Evolutionary conservation across 1,140 invertebrate species (phyloP), one percentile per base, ranked within the genome.

Genomic region (Pseudobourletiella spinata): DNA sequence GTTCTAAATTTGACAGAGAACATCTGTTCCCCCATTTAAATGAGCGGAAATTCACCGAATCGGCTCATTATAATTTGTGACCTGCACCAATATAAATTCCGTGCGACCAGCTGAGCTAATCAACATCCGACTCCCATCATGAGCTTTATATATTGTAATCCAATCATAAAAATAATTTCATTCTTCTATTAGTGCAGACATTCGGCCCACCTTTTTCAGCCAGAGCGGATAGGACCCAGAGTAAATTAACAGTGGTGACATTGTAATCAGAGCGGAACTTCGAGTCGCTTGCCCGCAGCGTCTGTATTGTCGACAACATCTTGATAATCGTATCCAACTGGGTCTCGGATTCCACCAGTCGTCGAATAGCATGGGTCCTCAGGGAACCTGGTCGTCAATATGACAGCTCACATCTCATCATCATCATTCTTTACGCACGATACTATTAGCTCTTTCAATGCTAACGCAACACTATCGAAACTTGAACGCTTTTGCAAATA

Each of bases 171-270:
- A n/a, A n/a, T n/a, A n/a, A n/a, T n/a, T n/a, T n/a, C n/a, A n/a
- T n/a, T n/a, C n/a, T n/a, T n/a, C n/a, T n/a, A n/a, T n/a, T n/a
- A n/a, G n/a, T n/a, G n/a, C n/a, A n/a, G n/a, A n/a, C n/a, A n/a
- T n/a, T n/a, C n/a, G n/a, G n/a, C n/a, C 32, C 51, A 59, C 57
- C 61, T 52, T 46, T 63, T 28, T 52, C 26, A 20, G 55, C 61
- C 15, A 63, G 44, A 25, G 55, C 56, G 1, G 61, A 51, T 1
- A 63, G 43, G 30, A 63, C 18, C 61, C 61, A 63, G 11, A 63
- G 26, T 18, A 58, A 35, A 30, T 63, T 63, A 8, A 58, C 26
- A 3, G 39, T 58, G 0, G 59, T 32, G 11, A 29, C 11, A 24
- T 11, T 55, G 32, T 11, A 30, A 35, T 55, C 25, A 15, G 25